Evolutionary conservation across 2,113 vertebrate genomes (phyloP), one percentile per base, ranked within the genome.

Genomic region (Chloroceryle aenea): DNA sequence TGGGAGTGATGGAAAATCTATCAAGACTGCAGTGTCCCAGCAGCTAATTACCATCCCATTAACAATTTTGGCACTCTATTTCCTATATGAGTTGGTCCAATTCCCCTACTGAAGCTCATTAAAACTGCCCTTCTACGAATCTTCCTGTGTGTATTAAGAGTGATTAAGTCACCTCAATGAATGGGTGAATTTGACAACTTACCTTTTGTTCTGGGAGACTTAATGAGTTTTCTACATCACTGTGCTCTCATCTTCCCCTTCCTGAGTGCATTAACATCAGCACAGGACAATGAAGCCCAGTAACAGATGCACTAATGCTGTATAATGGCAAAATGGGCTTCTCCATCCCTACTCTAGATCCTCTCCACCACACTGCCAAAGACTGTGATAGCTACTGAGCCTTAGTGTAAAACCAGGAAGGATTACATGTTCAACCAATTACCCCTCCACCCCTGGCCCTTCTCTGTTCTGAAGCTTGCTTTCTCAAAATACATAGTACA

Each of bases 21-120:
- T 91, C 87, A 85, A 3, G 32, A 85, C 50, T 74, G 89, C 59
- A 77, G 29, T 4, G 12, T 93, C 64, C 63, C 71, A 79, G 55
- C 58, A 91, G 74, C 79, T 94, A 94, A 95, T 95, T 94, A 95
- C 52, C 75, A 93, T 74, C 67, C 68, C 64, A 95, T 95, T 93
- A 93, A 79, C 90, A 95, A 90, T 84, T 63, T 1, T 86, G 71
- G 87, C 90, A 95, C 74, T 86, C 55, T 80, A 71, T 86, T 95
- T 96, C 69, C 79, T 59, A 62, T 88, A 66, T 43, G 50, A 92
- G 55, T 92, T 88, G 58, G 55, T 88, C 85, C 80, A 90, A 36
- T 92, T 93, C 52, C 56, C 64, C 83, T 93, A 71, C 62, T 86
- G 92, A 18, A 90, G 89, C 80, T 96, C 92, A 96, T 96, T 96